These are phyloP conservation scores for Boulengeromyrus knoepffleri DNA, from an alignment of 2,113 vertebrate species.

Conservation along the genomic window DNA sequence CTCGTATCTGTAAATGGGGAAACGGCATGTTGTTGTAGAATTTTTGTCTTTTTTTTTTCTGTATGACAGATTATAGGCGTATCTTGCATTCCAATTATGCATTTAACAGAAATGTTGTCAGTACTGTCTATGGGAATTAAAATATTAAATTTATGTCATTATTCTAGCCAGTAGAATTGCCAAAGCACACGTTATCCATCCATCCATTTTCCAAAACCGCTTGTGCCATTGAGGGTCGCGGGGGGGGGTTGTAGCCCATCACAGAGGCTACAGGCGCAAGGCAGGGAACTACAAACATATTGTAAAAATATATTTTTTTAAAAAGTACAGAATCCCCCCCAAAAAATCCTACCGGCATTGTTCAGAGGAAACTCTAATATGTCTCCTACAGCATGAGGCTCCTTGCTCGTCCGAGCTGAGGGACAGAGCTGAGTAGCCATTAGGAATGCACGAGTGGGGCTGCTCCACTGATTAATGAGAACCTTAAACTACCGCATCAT, in stretches of 20 bases:
- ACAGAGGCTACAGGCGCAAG: too few species aligned
- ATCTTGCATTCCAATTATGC: not conserved
- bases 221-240: too few species aligned
- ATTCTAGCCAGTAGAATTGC: not conserved
- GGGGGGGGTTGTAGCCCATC: too few species aligned
- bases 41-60: not conserved
- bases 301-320: not conserved
- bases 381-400: not conserved
- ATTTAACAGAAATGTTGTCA: not conserved
- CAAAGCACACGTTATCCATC: not conserved
- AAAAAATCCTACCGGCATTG: not conserved
- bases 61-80: not conserved
- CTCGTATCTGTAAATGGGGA: not conserved
- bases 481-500: slow-evolving; percentile 49
- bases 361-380: not conserved
- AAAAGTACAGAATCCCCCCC: not conserved
- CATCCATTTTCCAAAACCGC: too few species aligned
- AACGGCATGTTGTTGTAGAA: not conserved
- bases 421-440: slow-evolving; percentile 23
- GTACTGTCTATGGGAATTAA: not conserved
- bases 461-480: slow-evolving; percentile 46
- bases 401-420: not conserved
- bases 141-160: not conserved
- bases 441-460: slow-evolving; percentile 42
- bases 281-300: not conserved